phyloP scores from a whole-genome alignment of 2,888 invertebrate species.

The Podotricha telesiphe region DNA sequence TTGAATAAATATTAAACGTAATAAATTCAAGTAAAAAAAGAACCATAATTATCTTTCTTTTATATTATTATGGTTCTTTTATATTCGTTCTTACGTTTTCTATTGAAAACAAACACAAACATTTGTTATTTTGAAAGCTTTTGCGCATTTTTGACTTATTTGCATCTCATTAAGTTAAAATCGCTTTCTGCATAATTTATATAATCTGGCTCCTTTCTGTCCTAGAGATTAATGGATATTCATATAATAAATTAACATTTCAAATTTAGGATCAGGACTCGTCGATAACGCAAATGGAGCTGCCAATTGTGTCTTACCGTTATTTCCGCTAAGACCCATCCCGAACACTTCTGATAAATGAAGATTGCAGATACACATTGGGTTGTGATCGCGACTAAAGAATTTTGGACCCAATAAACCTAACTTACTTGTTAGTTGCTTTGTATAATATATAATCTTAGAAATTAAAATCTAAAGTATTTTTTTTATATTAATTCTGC shows the following conservation, averaged over 20 bases:
- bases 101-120: constrained; percentile 13
- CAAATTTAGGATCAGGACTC: constrained; percentile 46
- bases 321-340: constrained; percentile 36
- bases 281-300: constrained; percentile 41
- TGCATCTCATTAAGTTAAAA: not conserved
- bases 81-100: no score
- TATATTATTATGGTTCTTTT: no score
- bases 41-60: no score
- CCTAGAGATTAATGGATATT: constrained; percentile 25
- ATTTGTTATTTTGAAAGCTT: not conserved
- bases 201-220: constrained; percentile 7
- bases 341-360: constrained; percentile 27
- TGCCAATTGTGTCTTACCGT: constrained; percentile 41
- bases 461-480: no score
- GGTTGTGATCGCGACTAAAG: constrained; percentile 11
- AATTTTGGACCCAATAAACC: not conserved
- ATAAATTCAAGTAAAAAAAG: no score
- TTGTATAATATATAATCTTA: no score
- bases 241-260: constrained; percentile 48
- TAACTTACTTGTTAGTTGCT: not conserved
- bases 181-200: constrained; percentile 16
- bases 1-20: no score
- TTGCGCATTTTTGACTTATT: not conserved
- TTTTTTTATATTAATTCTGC: no score
- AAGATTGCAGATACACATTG: constrained; percentile 25